Conservation (phyloP, 2,888 invertebrate genomes). For the Horisme vitalbata region DNA sequence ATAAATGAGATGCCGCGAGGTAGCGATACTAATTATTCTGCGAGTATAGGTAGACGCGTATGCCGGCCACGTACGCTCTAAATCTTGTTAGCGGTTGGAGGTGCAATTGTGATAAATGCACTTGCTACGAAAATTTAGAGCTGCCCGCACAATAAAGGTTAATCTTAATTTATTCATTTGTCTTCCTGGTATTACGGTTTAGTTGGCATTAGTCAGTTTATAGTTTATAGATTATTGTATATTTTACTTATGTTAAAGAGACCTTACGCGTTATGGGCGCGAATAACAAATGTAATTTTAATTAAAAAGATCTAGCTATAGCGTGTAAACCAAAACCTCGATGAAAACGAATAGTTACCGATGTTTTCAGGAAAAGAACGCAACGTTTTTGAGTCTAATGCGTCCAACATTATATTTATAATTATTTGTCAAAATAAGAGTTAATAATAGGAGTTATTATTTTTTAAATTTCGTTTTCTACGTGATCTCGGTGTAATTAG, state of each 20-base stretch:
- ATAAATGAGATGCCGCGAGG: constrained; percentile 79
- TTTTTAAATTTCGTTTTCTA: too few relatives aligned
- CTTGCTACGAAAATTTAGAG: constrained; percentile 53
- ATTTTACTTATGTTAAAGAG: too few relatives aligned
- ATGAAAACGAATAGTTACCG: too few relatives aligned
- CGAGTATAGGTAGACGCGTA: constrained; percentile 63
- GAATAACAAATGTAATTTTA: background rate
- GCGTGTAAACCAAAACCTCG: too few relatives aligned
- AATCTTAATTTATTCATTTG: constrained; percentile 39
- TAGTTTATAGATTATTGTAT: too few relatives aligned
- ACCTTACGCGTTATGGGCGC: too few relatives aligned
- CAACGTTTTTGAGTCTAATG: too few relatives aligned
- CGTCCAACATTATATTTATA: too few relatives aligned
- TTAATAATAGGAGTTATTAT: too few relatives aligned
- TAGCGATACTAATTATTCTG: constrained; percentile 81
- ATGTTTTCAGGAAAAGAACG: too few relatives aligned
- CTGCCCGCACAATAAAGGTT: constrained; percentile 37
- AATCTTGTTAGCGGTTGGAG: constrained; percentile 70
- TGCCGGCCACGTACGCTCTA: constrained; percentile 61
- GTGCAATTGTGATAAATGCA: constrained; percentile 68
- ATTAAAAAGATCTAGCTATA: background rate
- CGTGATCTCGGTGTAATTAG: too few relatives aligned
- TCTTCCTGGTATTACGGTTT: constrained; percentile 23
- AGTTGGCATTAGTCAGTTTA: constrained; percentile 7
- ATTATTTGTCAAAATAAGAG: too few relatives aligned